A percentile compares a stretch with the other conserved stretches of the same genome.
Conservation (phyloP, 1,140 invertebrate species). For the Saccostrea glomerata region DNA sequence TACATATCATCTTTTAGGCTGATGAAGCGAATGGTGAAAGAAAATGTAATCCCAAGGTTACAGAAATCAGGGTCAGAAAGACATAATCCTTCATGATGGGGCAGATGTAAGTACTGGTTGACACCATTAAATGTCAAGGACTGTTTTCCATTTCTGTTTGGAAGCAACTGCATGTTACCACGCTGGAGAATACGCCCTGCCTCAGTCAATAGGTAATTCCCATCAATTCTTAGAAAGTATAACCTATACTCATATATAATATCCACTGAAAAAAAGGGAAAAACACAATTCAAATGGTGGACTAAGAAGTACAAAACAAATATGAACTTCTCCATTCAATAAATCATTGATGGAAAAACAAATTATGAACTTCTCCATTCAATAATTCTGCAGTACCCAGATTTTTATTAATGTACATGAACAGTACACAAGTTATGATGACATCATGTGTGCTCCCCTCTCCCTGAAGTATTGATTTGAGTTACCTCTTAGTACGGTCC, state of each 20-base stretch:
- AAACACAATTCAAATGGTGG: neutral
- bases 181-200: constrained; percentile 46
- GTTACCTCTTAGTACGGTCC: constrained; percentile 63
- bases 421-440: too few relatives aligned
- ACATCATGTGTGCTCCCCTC: too few relatives aligned
- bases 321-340: too few relatives aligned
- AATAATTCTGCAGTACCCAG: too few relatives aligned
- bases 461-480: too few relatives aligned
- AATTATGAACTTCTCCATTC: too few relatives aligned
- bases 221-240: constrained; percentile 58
- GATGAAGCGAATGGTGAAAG: constrained; percentile 60
- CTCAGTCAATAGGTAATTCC: constrained; percentile 50
- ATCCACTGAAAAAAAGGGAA: constrained; percentile 56
- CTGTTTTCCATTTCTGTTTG: constrained; percentile 55
- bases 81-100: constrained; percentile 44
- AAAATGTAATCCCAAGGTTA: constrained; percentile 60
- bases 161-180: constrained; percentile 51
- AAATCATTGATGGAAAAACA: too few relatives aligned
- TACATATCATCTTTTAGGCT: constrained; percentile 58
- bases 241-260: constrained; percentile 47
- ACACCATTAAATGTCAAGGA: constrained; percentile 64
- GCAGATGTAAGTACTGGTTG: constrained; percentile 57
- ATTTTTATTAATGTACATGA: too few relatives aligned
- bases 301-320: too few relatives aligned
- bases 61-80: constrained; percentile 59